Evolutionary conservation across 2,888 invertebrate genomes (phyloP).

Genomic region (Tachystola acroxantha): DNA sequence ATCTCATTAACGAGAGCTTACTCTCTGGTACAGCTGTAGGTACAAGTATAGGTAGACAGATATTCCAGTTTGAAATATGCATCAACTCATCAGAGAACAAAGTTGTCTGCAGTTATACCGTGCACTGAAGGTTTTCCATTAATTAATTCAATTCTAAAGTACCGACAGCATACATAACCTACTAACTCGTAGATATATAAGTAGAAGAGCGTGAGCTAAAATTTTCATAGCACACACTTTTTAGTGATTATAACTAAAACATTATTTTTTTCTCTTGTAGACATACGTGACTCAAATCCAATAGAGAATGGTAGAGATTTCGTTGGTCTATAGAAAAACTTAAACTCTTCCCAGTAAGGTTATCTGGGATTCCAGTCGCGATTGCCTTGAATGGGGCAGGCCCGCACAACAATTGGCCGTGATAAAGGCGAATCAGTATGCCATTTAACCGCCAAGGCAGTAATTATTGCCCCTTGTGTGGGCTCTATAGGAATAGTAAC

Average conservation of each 20-base stretch:
- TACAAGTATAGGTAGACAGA: too few relatives aligned
- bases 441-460: conserved; percentile 33
- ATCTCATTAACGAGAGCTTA: background rate
- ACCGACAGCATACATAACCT: background rate
- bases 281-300: conserved; percentile 42
- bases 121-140: background rate
- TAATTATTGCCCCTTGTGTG: conserved; percentile 30
- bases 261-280: too few relatives aligned
- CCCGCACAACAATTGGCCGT: conserved; percentile 43
- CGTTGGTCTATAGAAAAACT: conserved; percentile 17
- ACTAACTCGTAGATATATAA: too few relatives aligned
- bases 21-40: too few relatives aligned
- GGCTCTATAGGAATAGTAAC: background rate
- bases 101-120: background rate
- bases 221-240: too few relatives aligned
- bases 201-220: too few relatives aligned
- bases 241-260: too few relatives aligned
- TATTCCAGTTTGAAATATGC: background rate
- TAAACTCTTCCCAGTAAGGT: conserved; percentile 17
- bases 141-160: background rate
- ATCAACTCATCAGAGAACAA: background rate
- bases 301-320: too few relatives aligned
- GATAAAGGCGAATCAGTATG: conserved; percentile 43
- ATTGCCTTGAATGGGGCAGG: conserved; percentile 36
- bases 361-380: conserved; percentile 49